Evolutionary conservation across 2,888 invertebrate genomes (phyloP), one percentile per base, ranked within the genome.

Genomic region (Leptopilina drosophilae): DNA sequence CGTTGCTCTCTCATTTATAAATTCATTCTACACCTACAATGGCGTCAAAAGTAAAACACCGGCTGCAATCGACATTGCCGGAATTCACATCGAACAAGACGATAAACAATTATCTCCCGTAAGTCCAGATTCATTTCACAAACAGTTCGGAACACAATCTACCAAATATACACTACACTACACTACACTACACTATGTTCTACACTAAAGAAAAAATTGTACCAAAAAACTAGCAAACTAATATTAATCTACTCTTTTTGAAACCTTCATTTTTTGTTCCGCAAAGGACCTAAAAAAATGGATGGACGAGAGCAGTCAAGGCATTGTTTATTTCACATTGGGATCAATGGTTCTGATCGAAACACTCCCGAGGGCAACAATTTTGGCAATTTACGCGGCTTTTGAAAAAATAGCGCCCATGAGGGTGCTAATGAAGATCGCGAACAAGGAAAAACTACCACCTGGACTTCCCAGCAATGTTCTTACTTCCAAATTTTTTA

Each of bases 1-100:
- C 77, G 84, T 93, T 8, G 93, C 93, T 2, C 85, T 93, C 5
- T 80, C 79, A 9, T 76, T 86, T 8, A 75, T 84, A 0, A 86
- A 86, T 65, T 80, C 82, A 8, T 82, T 77, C 65, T 77, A 83
- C 62, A 80, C 69, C 42, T 64, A 84, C 7, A 80, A 77, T 69
- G 84, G 84, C 33, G 80, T 83, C 0, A 80, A 83, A 78, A 82
- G 82, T 12, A 46, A 79, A 0, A 80, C 82, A 3, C 80, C 81
- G 1, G 78, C 65, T 15, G 73, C 84, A n/a, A 82, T 86, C 42
- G 82, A 83, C 64, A 77, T 85, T 20, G 85, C 79, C 1, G 85
- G 86, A 0, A 67, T 86, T 11, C 86, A 86, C 59, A 79, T 84
- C 8, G 78, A 81, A 20, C 80, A 82, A 46, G 80, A 84, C 77